phyloP scores from a whole-genome alignment of 2,797 vertebrate genomes.

The Falco biarmicus region DNA sequence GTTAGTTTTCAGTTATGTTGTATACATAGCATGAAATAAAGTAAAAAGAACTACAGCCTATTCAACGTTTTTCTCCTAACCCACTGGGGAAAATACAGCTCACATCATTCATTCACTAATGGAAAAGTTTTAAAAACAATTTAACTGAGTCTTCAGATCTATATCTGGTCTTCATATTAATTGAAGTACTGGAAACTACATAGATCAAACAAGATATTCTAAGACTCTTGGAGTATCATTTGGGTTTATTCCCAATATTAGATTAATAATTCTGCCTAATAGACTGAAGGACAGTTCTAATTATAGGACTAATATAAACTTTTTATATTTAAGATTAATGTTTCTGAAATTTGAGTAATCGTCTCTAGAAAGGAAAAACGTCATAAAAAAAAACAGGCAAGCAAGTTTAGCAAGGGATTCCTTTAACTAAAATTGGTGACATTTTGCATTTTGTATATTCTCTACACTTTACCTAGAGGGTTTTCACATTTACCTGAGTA shows the following conservation, averaged over 20 bases:
- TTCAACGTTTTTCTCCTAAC: not conserved
- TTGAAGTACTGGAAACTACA: not conserved
- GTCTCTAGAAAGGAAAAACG: not conserved
- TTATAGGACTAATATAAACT: not conserved
- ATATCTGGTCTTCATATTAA: not conserved
- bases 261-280: not conserved
- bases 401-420: not conserved
- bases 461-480: not conserved
- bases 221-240: not conserved
- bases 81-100: not conserved
- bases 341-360: not conserved
- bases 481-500: constrained; percentile 82
- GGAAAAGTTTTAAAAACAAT: not conserved
- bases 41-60: not conserved
- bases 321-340: not conserved
- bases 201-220: not conserved
- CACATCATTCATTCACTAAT: not conserved
- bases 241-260: not conserved
- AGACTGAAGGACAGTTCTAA: not conserved
- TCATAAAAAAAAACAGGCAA: not conserved
- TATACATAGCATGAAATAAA: not conserved
- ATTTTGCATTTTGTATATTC: not conserved
- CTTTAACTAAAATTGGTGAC: not conserved
- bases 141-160: not conserved
- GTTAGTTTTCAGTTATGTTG: not conserved